Conservation (phyloP, 1,140 invertebrate genomes). For the Bombus haemorrhoidalis region DNA sequence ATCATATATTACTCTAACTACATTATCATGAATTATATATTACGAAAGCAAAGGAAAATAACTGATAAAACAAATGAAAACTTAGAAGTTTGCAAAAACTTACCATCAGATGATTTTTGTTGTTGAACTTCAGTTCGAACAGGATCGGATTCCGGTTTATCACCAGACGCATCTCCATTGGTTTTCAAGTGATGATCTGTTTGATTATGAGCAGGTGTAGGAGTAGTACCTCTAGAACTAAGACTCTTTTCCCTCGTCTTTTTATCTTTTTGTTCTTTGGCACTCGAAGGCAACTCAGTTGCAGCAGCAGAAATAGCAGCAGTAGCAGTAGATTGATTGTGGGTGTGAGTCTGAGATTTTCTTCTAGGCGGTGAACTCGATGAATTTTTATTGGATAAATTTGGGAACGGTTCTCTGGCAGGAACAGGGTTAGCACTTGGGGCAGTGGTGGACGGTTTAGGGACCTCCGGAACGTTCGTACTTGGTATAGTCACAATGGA, state of each 20-base stretch:
- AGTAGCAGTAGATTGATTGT: conserved; percentile 37
- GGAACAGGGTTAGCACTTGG: conserved; percentile 60
- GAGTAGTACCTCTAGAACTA: conserved; percentile 61
- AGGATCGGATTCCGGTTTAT: conserved; percentile 66
- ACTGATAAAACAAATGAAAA: background rate
- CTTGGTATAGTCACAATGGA: conserved; percentile 34
- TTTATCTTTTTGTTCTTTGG: conserved; percentile 72
- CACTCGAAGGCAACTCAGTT: conserved; percentile 53
- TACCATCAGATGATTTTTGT: conserved; percentile 72
- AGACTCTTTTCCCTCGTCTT: conserved; percentile 70
- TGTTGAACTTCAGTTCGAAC: conserved; percentile 64
- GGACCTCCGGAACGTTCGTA: conserved; percentile 61
- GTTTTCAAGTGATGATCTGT: conserved; percentile 69
- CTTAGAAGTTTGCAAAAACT: conserved; percentile 57
- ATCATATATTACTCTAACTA: background rate
- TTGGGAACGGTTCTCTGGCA: conserved; percentile 68
- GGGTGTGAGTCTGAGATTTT: conserved; percentile 66
- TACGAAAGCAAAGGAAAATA: background rate
- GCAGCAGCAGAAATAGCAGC: conserved; percentile 6
- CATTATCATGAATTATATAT: background rate
- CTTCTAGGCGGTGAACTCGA: conserved; percentile 75
- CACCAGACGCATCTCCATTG: conserved; percentile 71
- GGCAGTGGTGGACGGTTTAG: conserved; percentile 63
- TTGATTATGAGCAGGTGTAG: conserved; percentile 63
- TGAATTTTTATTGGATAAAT: conserved; percentile 63